Evolutionary conservation across 2,888 invertebrate species (phyloP).

Genomic region (Cephus rjabovi): DNA sequence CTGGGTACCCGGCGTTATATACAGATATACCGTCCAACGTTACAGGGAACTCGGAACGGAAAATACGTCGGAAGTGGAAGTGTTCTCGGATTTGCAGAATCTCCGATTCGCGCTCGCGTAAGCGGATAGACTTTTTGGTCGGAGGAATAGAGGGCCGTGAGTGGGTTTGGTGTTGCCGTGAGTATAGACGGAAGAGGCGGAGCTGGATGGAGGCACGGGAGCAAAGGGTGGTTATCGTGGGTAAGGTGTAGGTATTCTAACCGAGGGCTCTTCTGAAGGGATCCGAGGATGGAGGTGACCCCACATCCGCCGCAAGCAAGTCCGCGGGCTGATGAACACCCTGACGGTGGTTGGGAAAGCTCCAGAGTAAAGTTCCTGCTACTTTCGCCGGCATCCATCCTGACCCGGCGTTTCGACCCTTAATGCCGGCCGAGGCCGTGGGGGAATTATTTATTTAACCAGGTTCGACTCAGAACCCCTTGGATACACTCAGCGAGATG

Average conservation of each 20-base stretch:
- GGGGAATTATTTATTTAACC: background rate
- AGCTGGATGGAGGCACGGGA: background rate
- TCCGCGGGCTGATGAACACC: conserved; percentile 43
- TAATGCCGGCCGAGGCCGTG: background rate
- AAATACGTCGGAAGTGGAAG: background rate
- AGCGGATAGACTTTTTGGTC: conserved; percentile 48
- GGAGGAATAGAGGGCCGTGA: conserved; percentile 37
- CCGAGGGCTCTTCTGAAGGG: background rate
- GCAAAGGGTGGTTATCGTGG: background rate
- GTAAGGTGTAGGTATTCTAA: background rate
- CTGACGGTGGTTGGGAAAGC: background rate
- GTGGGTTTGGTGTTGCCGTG: background rate
- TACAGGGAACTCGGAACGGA: background rate
- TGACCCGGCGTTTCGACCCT: background rate
- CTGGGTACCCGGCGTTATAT: background rate
- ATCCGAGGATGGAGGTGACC: conserved; percentile 12
- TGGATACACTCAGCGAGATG: background rate
- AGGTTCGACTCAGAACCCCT: background rate
- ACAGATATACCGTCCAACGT: background rate
- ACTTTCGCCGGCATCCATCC: background rate
- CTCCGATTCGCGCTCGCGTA: conserved; percentile 45
- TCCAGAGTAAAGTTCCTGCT: background rate
- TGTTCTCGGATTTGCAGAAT: conserved; percentile 44
- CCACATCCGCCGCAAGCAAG: conserved; percentile 12
- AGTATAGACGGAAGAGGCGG: background rate